Evolutionary conservation across 2,888 invertebrate genomes (phyloP).

Genomic region (Ormia ochracea): DNA sequence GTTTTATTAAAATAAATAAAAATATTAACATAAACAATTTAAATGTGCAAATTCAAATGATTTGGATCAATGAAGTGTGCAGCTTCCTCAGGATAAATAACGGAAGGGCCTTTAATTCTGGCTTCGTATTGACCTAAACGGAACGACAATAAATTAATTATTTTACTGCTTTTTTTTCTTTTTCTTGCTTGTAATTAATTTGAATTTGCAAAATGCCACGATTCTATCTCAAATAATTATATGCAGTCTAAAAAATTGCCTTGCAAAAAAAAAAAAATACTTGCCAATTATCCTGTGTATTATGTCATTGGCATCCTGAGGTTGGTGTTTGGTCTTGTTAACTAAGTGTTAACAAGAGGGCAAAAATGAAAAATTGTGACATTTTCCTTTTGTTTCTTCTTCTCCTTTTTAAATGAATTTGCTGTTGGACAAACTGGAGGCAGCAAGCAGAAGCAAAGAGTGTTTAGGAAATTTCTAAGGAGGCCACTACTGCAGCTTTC

Average conservation of each 20-base stretch:
- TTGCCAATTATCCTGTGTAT: slow-evolving; percentile 43
- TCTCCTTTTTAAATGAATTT: too few relatives aligned
- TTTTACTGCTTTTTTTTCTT: too few relatives aligned
- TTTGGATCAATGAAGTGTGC: slow-evolving; percentile 37
- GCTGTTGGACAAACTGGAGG: background rate
- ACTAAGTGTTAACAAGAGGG: slow-evolving; percentile 16
- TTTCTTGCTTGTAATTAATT: too few relatives aligned
- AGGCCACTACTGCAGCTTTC: background rate
- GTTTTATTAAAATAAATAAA: too few relatives aligned
- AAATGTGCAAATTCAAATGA: slow-evolving; percentile 30
- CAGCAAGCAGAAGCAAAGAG: too few relatives aligned
- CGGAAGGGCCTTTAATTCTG: slow-evolving; percentile 27
- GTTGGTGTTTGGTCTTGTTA: slow-evolving; percentile 11
- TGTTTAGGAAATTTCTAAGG: background rate
- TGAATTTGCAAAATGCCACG: too few relatives aligned
- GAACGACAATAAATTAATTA: background rate
- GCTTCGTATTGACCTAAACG: slow-evolving; percentile 42
- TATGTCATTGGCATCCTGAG: slow-evolving; percentile 14
- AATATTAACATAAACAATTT: too few relatives aligned
- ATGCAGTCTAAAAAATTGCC: too few relatives aligned
- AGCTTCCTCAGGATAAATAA: slow-evolving; percentile 37
- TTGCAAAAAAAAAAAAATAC: background rate
- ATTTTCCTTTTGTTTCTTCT: background rate
- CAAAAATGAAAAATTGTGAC: background rate
- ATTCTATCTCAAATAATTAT: too few relatives aligned